Conservation (phyloP, 1,140 invertebrate species). For the Meloidogyne floridensis region DNA sequence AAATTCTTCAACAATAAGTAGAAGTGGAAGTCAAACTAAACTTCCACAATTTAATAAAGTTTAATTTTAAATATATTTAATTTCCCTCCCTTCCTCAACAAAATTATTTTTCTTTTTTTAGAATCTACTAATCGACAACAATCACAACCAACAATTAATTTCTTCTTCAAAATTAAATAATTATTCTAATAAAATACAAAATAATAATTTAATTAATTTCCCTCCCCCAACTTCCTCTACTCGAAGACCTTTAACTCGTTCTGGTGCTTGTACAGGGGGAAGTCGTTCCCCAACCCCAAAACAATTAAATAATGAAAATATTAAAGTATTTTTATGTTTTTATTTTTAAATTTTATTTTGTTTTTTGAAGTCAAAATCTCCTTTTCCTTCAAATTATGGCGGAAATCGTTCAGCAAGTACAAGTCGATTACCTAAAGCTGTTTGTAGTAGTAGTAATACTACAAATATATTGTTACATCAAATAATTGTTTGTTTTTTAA, state of each 20-base stretch:
- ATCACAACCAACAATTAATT: neutral
- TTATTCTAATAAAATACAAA: neutral
- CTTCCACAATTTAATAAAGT: neutral
- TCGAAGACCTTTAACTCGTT: conserved; percentile 12
- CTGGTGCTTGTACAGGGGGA: neutral
- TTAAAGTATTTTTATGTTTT: neutral
- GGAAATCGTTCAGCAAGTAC: conserved; percentile 25
- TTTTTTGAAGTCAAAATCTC: neutral
- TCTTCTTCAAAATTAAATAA: conserved; percentile 17
- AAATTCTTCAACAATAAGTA: conserved; percentile 16
- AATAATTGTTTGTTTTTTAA: neutral
- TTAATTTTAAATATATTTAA: no score
- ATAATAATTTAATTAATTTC: neutral
- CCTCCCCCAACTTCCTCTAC: conserved; percentile 22
- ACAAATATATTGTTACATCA: neutral
- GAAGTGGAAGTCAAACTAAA: conserved; percentile 10
- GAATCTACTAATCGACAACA: neutral
- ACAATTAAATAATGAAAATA: neutral
- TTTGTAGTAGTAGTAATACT: neutral
- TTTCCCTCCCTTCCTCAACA: no score
- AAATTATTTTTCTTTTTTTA: no score
- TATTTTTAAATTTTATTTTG: neutral
- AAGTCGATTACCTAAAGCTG: conserved; percentile 22
- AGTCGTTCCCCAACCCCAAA: neutral
- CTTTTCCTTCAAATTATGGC: neutral